A percentile compares a stretch with the other conserved stretches of the same genome.
Conservation (phyloP, 2,113 vertebrate species). For the Dicaeum eximium region DNA sequence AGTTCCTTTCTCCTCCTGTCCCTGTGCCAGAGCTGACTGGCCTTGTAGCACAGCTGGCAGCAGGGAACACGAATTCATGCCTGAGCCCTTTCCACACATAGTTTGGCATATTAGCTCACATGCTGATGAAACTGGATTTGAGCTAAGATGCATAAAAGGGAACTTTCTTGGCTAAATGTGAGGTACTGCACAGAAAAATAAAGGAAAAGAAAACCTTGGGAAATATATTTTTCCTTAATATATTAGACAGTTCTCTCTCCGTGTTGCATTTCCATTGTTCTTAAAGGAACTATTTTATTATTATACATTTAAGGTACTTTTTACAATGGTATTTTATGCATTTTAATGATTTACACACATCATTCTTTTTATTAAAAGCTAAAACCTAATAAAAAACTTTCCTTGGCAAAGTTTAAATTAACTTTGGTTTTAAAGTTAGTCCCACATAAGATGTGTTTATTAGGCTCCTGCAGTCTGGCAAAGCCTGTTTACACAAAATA, state of each 20-base stretch:
- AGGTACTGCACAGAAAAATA: neutral
- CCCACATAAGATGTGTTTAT: neutral
- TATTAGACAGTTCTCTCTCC: neutral
- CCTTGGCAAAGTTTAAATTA: neutral
- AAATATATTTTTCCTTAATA: neutral
- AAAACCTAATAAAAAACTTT: neutral
- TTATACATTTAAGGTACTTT: neutral
- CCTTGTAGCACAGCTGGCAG: neutral
- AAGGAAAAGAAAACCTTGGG: neutral
- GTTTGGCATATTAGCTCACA: neutral
- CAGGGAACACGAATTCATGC: neutral
- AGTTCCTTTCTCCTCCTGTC: neutral
- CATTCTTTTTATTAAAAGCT: neutral
- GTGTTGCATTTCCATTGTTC: neutral
- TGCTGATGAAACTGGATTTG: neutral
- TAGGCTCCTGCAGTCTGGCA: neutral
- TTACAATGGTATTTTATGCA: neutral
- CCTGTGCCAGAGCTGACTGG: neutral
- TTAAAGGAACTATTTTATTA: neutral
- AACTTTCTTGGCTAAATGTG: neutral
- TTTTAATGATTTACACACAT: neutral
- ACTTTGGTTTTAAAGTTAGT: slow-evolving; percentile 14
- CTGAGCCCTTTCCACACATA: slow-evolving; percentile 13
- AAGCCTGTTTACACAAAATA: neutral
- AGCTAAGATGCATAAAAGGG: neutral